phyloP scores from a whole-genome alignment of 2,888 invertebrate species.

The Scrobipalpa atriplicella region DNA sequence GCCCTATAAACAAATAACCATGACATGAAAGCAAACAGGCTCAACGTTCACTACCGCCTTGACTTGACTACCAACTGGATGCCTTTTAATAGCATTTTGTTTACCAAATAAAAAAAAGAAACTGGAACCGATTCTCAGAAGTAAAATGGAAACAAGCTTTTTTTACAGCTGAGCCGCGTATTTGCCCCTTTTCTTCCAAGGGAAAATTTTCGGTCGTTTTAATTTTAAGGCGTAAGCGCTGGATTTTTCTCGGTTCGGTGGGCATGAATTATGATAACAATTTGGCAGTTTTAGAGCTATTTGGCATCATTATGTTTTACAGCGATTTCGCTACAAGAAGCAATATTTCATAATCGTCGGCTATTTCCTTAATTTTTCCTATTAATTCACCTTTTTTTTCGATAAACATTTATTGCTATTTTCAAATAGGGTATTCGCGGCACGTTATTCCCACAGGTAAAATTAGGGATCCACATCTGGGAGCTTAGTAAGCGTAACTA shows the following conservation, averaged over 20 bases:
- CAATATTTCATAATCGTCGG: no score
- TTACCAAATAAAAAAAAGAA: no score
- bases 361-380: no score
- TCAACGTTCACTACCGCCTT: no score
- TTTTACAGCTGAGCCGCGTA: neutral
- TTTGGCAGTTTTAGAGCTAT: neutral
- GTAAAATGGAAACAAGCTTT: neutral
- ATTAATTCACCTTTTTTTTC: neutral
- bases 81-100: no score
- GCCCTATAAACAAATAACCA: no score
- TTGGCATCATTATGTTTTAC: neutral
- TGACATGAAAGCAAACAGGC: no score
- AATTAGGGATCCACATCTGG: slow-evolving; percentile 15
- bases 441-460: slow-evolving; percentile 3
- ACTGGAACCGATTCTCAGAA: no score
- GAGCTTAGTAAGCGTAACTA: slow-evolving; percentile 19
- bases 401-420: neutral
- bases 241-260: slow-evolving; percentile 6
- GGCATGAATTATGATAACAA: slow-evolving; percentile 10
- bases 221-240: neutral
- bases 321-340: neutral
- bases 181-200: slow-evolving; percentile 8
- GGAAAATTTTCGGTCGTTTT: slow-evolving; percentile 18
- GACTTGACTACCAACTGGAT: no score
- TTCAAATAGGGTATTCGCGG: neutral